These are phyloP conservation scores for Brachypodius melanocephalos DNA, from an alignment of 2,113 vertebrate species.

Conservation along the genomic window DNA sequence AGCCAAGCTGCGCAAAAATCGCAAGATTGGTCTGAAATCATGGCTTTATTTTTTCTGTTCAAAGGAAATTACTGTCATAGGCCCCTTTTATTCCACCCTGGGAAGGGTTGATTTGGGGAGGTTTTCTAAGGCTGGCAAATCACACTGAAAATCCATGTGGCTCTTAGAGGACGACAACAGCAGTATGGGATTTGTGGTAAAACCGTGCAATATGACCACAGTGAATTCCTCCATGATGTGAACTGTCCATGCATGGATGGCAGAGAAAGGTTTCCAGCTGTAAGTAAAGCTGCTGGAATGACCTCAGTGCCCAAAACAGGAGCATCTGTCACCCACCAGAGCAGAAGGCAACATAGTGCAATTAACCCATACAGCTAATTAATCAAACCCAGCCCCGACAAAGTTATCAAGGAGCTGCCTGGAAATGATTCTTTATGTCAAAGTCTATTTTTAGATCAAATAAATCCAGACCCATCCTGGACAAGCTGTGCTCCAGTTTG, in stretches of 20 bases:
- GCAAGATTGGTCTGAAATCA: neutral
- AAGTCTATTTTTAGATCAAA: neutral
- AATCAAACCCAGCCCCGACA: neutral
- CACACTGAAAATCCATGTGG: neutral
- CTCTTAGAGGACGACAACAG: neutral
- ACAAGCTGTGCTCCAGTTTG: neutral
- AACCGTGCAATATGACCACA: neutral
- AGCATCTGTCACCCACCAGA: neutral
- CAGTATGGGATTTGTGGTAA: neutral
- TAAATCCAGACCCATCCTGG: neutral
- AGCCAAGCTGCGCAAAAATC: neutral
- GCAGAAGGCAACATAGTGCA: neutral
- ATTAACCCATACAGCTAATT: neutral
- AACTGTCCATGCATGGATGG: neutral
- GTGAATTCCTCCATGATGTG: neutral
- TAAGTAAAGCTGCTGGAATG: neutral
- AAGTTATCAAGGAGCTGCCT: neutral
- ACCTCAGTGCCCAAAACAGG: neutral
- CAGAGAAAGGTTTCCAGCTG: neutral
- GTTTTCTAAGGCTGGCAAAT: neutral
- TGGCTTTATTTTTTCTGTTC: neutral
- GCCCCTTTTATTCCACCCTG: neutral
- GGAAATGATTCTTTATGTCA: neutral
- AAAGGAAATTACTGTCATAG: neutral
- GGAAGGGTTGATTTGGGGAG: neutral